Evolutionary conservation across 2,888 invertebrate species (phyloP), one percentile per base, ranked within the genome.

Genomic region (Chironomus riparius): DNA sequence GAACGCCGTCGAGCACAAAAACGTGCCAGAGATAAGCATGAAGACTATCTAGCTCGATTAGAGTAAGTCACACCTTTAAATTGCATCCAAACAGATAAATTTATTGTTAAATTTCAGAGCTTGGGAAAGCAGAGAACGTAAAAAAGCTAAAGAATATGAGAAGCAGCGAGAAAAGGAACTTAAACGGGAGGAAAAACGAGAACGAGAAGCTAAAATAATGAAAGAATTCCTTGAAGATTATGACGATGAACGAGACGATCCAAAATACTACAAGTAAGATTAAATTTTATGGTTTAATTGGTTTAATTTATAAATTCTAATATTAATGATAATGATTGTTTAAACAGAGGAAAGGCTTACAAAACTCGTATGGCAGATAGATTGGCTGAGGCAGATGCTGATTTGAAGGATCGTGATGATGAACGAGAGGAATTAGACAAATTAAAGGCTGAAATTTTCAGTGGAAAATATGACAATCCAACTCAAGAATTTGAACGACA

Each of bases 141-240:
- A 97, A 81, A 94, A 95, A 85, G 87, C 90, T 22, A 93, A 95
- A 83, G 97, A 98, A 80, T 92, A 95, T 83, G 94, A 93, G 80
- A 92, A 92, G 83, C 81, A 77, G 65, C 18, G 70, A 77, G 92
- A 94, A 81, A 92, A 92, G 79, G 95, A 95, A 82, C 86, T 92
- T 69, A 87, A 91, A 79, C 91, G 92, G 80, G 92, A 94, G 81
- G 92, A 93, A 81, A 96, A 97, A 82, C 87, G 94, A 77, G 92
- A 93, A 83, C 89, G 91, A 77, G 98, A 99, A 85, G 97, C 97
- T 0, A 94, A 95, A 85, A 88, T 95, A 65, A 87, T 99, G 76
- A 96, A 97, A 84, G 96, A 98, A 86, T 99, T 99, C 85, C 88
- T 99, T 3, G 99, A 99, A 85, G 98, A 99, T 84, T 99, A 99